Percentiles rank a stretch among this genome's conserved stretches.
Evolutionary conservation across 2,888 invertebrate genomes (phyloP).

Genomic region (Colletes collaris): DNA sequence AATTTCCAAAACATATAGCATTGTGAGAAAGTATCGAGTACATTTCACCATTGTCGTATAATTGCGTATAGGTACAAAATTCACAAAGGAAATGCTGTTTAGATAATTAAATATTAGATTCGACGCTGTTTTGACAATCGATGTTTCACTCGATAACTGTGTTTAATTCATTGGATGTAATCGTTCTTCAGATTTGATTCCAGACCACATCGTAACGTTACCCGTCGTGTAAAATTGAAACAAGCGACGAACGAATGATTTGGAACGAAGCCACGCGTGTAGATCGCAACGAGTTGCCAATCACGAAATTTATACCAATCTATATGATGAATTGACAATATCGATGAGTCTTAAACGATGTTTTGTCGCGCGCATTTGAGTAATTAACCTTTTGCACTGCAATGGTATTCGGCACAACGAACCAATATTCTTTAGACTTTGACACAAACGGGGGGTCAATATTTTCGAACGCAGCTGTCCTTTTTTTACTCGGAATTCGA

Average conservation of each 20-base stretch:
- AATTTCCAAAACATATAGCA: too few species aligned
- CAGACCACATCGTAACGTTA: neutral
- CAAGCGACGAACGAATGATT: neutral
- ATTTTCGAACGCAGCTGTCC: neutral
- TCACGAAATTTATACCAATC: conserved; percentile 32
- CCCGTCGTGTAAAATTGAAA: neutral
- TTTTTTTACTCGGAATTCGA: too few species aligned
- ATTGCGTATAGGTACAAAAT: too few species aligned
- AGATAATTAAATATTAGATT: too few species aligned
- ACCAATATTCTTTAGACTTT: conserved; percentile 4
- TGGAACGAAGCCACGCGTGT: neutral
- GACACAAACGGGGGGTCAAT: neutral
- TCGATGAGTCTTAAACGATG: conserved; percentile 32
- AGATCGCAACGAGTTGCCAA: neutral
- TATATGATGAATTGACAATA: conserved; percentile 20
- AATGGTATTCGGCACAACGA: conserved; percentile 21
- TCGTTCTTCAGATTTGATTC: neutral
- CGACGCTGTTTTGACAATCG: too few species aligned
- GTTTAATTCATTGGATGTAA: too few species aligned
- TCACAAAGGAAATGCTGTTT: too few species aligned
- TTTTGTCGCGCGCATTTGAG: conserved; percentile 17
- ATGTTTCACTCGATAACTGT: too few species aligned
- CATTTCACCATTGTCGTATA: too few species aligned
- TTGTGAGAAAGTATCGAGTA: too few species aligned
- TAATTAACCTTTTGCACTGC: conserved; percentile 44